These are phyloP conservation scores for Drosophila malerkotliana DNA, from an alignment of 1,140 invertebrate species.

Conservation along the genomic window DNA sequence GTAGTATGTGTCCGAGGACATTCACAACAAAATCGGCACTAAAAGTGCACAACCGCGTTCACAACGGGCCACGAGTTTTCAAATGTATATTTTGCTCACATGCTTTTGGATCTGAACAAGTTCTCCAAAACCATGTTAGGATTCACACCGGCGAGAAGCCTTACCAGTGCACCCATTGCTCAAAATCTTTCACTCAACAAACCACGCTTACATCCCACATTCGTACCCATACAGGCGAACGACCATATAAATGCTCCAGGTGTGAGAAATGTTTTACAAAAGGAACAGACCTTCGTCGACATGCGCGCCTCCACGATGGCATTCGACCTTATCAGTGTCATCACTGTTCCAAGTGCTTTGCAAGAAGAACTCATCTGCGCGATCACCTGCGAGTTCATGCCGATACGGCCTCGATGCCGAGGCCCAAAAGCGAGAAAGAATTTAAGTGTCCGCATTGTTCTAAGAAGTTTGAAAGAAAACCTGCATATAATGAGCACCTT, in stretches of 20 bases:
- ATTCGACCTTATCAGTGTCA: conserved; percentile 6
- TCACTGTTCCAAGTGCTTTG: conserved; percentile 12
- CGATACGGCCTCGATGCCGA: too few species aligned
- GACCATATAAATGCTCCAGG: conserved; percentile 10
- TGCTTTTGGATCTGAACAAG: neutral
- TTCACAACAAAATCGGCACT: neutral
- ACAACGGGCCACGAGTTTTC: neutral
- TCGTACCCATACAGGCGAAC: conserved; percentile 13
- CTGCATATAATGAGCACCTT: neutral
- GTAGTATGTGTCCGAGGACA: neutral
- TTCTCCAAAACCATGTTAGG: conserved; percentile 13
- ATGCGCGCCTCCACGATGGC: neutral
- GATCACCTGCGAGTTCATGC: conserved; percentile 15
- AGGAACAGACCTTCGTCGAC: neutral
- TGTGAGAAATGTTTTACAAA: conserved; percentile 15
- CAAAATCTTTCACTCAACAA: conserved; percentile 1
- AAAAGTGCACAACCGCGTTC: neutral
- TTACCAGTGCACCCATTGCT: conserved; percentile 17
- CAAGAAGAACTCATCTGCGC: conserved; percentile 6
- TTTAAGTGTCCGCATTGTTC: neutral
- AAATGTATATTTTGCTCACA: conserved; percentile 9
- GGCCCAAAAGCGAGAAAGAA: too few species aligned
- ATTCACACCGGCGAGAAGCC: conserved; percentile 33
- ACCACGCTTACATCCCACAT: conserved; percentile 7
- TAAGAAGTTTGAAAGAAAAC: neutral